These are phyloP conservation scores for Chrysemys picta DNA, from an alignment of 2,113 vertebrate genomes.

Conservation along the genomic window DNA sequence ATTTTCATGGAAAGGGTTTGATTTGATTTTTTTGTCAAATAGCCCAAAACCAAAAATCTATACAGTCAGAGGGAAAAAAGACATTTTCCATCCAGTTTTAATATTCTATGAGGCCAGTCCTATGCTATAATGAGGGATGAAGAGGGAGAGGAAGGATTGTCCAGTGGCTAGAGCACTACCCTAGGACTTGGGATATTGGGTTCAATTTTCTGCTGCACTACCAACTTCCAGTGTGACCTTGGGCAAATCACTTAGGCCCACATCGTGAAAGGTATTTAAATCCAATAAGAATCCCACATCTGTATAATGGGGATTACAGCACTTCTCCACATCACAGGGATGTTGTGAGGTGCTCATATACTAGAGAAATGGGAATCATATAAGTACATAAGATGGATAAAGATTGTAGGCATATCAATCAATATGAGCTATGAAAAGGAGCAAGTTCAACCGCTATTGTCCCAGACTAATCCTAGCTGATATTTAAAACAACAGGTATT, in stretches of 20 bases:
- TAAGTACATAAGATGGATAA: background rate
- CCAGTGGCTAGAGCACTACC: background rate
- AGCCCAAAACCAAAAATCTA: background rate
- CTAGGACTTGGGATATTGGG: background rate
- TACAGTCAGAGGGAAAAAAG: background rate
- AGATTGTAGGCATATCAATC: background rate
- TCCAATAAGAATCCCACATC: background rate
- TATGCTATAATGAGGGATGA: background rate
- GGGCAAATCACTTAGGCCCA: background rate
- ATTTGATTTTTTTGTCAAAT: too few species aligned
- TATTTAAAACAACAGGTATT: background rate
- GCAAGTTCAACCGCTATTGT: background rate
- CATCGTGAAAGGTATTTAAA: background rate
- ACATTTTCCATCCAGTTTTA: rapidly evolving
- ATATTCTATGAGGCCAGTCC: background rate
- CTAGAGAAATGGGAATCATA: background rate
- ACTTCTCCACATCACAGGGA: background rate
- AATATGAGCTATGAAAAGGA: background rate
- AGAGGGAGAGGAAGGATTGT: background rate
- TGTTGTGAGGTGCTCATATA: background rate
- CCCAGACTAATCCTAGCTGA: background rate
- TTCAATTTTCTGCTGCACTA: background rate
- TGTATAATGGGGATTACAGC: background rate
- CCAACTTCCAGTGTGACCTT: background rate
- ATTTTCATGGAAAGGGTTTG: too few species aligned